Conservation (phyloP, 2,797 vertebrate species). For the Gallinago nigripennis region DNA sequence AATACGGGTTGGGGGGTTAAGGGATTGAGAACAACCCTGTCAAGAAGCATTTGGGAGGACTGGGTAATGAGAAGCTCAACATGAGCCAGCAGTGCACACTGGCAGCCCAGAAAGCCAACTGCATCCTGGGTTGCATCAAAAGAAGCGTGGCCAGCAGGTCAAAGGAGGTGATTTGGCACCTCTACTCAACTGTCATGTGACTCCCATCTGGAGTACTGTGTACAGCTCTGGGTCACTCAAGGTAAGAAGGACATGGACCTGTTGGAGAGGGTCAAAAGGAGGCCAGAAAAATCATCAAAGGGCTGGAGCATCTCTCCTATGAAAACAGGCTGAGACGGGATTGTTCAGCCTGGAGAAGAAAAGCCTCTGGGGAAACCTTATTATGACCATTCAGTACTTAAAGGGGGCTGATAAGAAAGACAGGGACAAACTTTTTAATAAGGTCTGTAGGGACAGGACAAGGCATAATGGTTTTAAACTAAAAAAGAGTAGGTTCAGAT, state of each 20-base stretch:
- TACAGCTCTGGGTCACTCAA: not conserved
- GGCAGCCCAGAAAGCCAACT: not conserved
- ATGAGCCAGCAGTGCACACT: rapidly evolving
- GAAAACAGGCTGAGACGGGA: not conserved
- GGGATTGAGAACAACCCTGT: not conserved
- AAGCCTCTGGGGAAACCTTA: not conserved
- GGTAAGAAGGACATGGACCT: not conserved
- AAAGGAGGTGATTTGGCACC: not conserved
- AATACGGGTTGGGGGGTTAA: not conserved
- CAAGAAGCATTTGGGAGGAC: not conserved
- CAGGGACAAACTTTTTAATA: not conserved
- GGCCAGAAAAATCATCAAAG: no score
- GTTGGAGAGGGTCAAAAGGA: not conserved
- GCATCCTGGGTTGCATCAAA: not conserved
- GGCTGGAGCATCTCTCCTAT: not conserved
- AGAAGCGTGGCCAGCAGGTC: not conserved
- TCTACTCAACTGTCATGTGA: not conserved
- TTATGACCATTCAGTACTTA: not conserved
- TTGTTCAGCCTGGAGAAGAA: not conserved
- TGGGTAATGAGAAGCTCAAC: not conserved
- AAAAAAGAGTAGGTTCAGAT: not conserved
- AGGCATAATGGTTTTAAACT: not conserved
- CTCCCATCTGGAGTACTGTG: not conserved
- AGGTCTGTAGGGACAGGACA: not conserved
- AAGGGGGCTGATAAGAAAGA: not conserved